Evolutionary conservation across 1,140 invertebrate genomes (phyloP), one percentile per base, ranked within the genome.

Genomic region (Bombus balteatus): DNA sequence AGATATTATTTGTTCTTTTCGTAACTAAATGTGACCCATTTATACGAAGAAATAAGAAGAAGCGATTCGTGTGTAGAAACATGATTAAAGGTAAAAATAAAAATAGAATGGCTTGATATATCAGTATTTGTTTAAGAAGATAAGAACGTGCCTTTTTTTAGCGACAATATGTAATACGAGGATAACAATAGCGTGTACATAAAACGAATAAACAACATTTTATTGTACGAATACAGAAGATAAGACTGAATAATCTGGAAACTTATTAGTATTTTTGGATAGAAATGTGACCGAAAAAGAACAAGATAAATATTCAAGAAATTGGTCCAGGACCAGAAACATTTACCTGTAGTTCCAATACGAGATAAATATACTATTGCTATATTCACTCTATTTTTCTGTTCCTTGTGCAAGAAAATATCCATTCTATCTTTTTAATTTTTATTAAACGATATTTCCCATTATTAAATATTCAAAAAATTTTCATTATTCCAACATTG

Each of bases 291-390:
- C 0, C 13, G 76, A 62, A 59, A 62, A 53, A 53, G 34, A 53
- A 1, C 9, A 37, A 82, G 70, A 88, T 82, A 82, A 57, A 68
- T 10, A 71, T 85, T 34, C 34, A 34, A 37, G 57, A 81, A 81
- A 37, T 62, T 65, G 41, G 66, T 43, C 1, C 18, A 81, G 9
- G 34, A n/a, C 18, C 65, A 59, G 57, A 72, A 68, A 41, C 57
- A 62, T 77, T 57, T 81, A 79, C 43, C 25, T 70, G 71, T 18
- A 6, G 41, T 13, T 15, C 2, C 13, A 74, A 57, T 22, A 10
- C 1, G 22, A 37, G 10, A 68, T 34, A 68, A 9, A 37, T 9
- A 13, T 68, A 8, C 2, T 2, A n/a, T 12, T 12, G 10, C 3
- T n/a, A 62, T 5, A n/a, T 62, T 62, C 28, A 28, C n/a, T n/a